Evolutionary conservation across 2,113 vertebrate species (phyloP), one percentile per base, ranked within the genome.

Genomic region (Dermatemys mawii): DNA sequence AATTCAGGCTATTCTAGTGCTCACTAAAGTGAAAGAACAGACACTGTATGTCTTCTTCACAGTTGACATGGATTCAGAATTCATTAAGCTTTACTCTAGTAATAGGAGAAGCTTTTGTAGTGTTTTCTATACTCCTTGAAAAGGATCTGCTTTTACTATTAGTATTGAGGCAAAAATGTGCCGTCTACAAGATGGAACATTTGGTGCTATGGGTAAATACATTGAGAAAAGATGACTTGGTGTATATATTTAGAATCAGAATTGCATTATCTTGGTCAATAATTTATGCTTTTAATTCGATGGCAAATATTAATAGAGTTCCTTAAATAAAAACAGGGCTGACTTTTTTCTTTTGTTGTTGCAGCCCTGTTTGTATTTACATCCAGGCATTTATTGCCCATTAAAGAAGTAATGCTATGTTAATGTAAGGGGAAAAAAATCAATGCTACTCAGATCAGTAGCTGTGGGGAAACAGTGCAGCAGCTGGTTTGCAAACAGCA

Each of bases 341-440:
- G 89, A 95, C 49, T 94, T 96, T 55, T 86, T 95, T 97, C 97
- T 98, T 97, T 98, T 97, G 97, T 97, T 97, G 95, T 97, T 96
- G 97, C 95, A 97, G 87, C 83, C 88, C 97, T 97, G 98, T 98
- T 98, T 98, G 98, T 98, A 98, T 98, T 99, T 98, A 98, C 97
- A 98, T 98, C 97, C 98, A 98, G 98, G 98, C 98, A 98, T 98
- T 99, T 98, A 98, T 98, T 98, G 98, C 98, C 98, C 98, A 98
- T 99, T 98, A 98, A 99, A 98, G 98, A 97, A 98, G 98, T 98
- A 99, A 98, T 98, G 98, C 98, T 98, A 99, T 98, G 98, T 98
- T 98, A 98, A 99, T 99, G 98, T 98, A 99, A 98, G 97, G 97
- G 97, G 94, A 97, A 98, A 98, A 98, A 98, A 99, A 98, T 99